Evolutionary conservation across 2,797 vertebrate species (phyloP).

Genomic region (Labroides dimidiatus): DNA sequence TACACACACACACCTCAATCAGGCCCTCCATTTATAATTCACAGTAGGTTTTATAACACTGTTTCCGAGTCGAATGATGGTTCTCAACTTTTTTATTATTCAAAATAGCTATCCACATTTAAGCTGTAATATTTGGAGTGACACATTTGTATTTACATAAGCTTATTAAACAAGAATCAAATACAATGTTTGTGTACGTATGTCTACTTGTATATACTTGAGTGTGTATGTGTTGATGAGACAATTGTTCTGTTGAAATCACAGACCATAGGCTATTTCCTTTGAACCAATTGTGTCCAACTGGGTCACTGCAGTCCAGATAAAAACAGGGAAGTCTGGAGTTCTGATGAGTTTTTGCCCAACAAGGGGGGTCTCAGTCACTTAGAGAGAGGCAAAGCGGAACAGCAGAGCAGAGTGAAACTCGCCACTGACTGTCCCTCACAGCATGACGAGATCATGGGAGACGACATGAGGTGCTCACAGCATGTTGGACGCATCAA

Average conservation of each 20-base stretch:
- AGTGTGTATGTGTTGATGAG: constrained; percentile 56
- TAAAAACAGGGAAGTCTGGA: constrained; percentile 48
- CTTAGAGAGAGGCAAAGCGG: constrained; percentile 26
- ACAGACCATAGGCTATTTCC: constrained; percentile 42
- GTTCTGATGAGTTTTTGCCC: constrained; percentile 28
- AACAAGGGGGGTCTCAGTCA: constrained; percentile 19
- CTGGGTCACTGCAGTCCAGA: constrained; percentile 51
- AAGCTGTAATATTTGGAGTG: constrained; percentile 82
- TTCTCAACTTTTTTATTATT: constrained; percentile 76
- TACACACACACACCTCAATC: constrained; percentile 54
- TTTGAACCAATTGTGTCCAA: constrained; percentile 46
- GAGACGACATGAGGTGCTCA: constrained; percentile 59
- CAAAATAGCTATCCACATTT: constrained; percentile 83
- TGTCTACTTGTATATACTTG: constrained; percentile 54
- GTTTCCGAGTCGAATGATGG: constrained; percentile 72
- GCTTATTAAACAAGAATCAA: constrained; percentile 83
- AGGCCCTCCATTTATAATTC: constrained; percentile 76
- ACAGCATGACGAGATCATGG: constrained; percentile 39
- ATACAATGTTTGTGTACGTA: constrained; percentile 78
- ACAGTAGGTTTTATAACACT: constrained; percentile 85
- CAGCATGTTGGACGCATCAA: constrained; percentile 67
- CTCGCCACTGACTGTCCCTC: constrained; percentile 25
- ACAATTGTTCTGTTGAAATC: constrained; percentile 57
- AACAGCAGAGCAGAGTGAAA: constrained; percentile 37
- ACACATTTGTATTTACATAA: constrained; percentile 87